These are phyloP conservation scores for Anomalospiza imberbis DNA, from an alignment of 2,797 vertebrate genomes.

Conservation along the genomic window DNA sequence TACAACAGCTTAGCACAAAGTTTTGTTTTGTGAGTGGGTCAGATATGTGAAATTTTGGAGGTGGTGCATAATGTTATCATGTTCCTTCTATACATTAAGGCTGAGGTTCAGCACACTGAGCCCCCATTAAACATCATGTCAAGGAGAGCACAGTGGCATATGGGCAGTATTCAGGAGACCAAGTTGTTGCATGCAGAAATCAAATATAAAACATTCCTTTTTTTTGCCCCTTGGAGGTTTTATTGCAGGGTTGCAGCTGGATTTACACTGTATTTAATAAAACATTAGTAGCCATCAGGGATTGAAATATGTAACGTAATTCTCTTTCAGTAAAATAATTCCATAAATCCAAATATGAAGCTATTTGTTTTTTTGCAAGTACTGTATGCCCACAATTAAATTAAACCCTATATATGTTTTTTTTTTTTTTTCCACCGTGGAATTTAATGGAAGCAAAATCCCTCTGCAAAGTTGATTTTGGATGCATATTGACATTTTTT, in stretches of 20 bases:
- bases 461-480: conserved; percentile 47
- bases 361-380: conserved; percentile 40
- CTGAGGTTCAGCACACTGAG: neutral
- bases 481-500: conserved; percentile 31
- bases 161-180: conserved; percentile 30
- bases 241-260: conserved; percentile 76
- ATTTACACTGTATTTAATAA: conserved; percentile 80
- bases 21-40: conserved; percentile 41
- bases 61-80: neutral
- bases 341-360: conserved; percentile 79
- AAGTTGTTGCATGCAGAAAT: conserved; percentile 37
- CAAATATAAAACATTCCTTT: conserved; percentile 60
- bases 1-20: neutral
- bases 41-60: conserved; percentile 50
- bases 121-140: conserved; percentile 9
- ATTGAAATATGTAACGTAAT: conserved; percentile 78
- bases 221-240: conserved; percentile 68
- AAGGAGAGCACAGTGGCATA: conserved; percentile 23
- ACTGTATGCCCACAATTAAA: conserved; percentile 67
- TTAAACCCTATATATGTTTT: conserved; percentile 22
- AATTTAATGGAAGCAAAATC: conserved; percentile 44
- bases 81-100: neutral
- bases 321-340: conserved; percentile 79
- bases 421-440: neutral
- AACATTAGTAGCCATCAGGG: conserved; percentile 77